Base-by-base conservation (phyloP, 2,888 invertebrate genomes). In the Tethea ocularis region DNA sequence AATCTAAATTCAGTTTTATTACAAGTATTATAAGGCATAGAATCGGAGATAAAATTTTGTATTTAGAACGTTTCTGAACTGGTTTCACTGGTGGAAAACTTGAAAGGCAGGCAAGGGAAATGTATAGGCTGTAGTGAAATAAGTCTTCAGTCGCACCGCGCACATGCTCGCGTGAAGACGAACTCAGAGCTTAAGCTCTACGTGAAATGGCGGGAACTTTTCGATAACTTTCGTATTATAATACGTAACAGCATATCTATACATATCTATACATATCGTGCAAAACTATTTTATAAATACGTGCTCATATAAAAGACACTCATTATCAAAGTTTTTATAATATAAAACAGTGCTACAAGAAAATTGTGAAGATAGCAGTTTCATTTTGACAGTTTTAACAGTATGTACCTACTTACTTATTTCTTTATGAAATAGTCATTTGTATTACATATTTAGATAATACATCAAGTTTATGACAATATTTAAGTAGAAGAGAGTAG, bases 141-240 rank as follows among this genome's bases (percentile, higher is more conserved):
- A 80, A 82, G 83, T 78, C 75, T 89, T 89, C 87, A 93, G 92
- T 93, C 80, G 86, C 83, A 73, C 84, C 87, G 88, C 91, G 91
- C 84, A 82, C 80, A 86, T 87, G 83, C 78, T 78, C 78, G 84
- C 84, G 89, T 80, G 83, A 73, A 81, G 84, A 82, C 84, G 78
- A 69, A 69, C 72, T 67, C 73, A 68, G 64, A 77, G 82, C 67
- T 68, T 67, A 70, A 63, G 52, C 77, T 67, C 70, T 61, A 71
- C 78, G 79, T 74, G 80, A 78, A 79, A 82, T 86, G 86, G 83
- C 84, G 86, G 83, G 82, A 92, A 92, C 87, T 91, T 92, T 91
- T 62, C 84, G 86, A 82, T 74, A 86, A 84, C 82, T 82, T 82
- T 74, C 83, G 82, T 85, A 85, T 75, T 80, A 72, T 63, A 75